Base-by-base conservation (phyloP, 37 sponge, comb jelly and placozoan genomes). In the Halichondria panicea region DNA sequence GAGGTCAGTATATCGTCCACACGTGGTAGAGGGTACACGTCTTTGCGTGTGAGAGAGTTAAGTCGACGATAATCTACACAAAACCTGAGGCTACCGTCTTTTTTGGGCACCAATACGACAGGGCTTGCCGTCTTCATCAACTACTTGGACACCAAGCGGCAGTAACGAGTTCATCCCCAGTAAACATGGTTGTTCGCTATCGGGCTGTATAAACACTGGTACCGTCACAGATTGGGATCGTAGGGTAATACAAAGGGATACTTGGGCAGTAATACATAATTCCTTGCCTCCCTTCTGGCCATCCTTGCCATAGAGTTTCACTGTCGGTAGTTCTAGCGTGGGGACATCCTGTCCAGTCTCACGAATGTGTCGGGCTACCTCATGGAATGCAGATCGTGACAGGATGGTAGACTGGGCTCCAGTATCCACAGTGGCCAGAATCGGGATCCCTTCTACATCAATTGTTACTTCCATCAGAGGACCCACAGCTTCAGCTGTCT, bases 361-460 rank as follows among this genome's bases (percentile, higher is more conserved):
- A 1, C 74, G 59, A 2, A 73, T 5, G 4, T 73, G 74, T 7
- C 38, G 42, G 18, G 6, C 76, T 0, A 75, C 34, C 19, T 5
- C 32, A 30, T 75, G 76, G 1, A 75, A 27, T 1, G 36, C 34
- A 1, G 68, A 2, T 5, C 78, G 55, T 5, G 78, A 68, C 19
- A 79, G 68, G 35, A 79, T 70, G 37, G 80, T 79, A 15, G 80
- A 57, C 42, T 79, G 80, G 62, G 80, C 31, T 43, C 80, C 80
- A 6, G 80, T 79, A 37, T 79, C 80, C 30, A 79, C 57, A 34
- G 70, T 8, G 21, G 80, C 80, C 1, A 3, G 2, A 21, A 70
- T 48, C 4, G 48, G 62, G 0, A 70, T 63, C 1, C 80, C 71
- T 58, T 68, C 80, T 43, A 79, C 43, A 24, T 6, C n/a, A 9